phyloP scores from a whole-genome alignment of 1,140 invertebrate genomes.

The Monomorium pharaonis region DNA sequence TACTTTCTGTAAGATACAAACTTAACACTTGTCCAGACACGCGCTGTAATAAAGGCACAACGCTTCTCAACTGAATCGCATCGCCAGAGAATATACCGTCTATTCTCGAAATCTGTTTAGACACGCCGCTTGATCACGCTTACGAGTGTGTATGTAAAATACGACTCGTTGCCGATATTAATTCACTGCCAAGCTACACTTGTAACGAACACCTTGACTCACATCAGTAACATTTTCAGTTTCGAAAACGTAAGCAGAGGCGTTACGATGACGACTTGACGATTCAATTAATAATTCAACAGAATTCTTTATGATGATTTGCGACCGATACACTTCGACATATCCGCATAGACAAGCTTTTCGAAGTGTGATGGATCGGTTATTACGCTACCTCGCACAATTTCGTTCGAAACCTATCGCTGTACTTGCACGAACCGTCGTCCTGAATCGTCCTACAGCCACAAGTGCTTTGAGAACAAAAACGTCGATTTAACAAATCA shows the following conservation, averaged over 20 bases:
- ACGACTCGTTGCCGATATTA: constrained; percentile 50
- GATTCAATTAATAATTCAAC: constrained; percentile 12
- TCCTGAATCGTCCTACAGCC: constrained; percentile 21
- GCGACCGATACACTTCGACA: background rate
- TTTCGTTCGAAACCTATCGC: background rate
- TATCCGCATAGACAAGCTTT: background rate
- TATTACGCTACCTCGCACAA: background rate
- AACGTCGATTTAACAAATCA: constrained; percentile 16
- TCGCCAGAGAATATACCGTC: background rate
- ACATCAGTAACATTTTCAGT: constrained; percentile 23
- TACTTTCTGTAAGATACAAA: constrained; percentile 26
- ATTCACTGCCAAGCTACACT: constrained; percentile 65
- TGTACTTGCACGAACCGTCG: constrained; percentile 19
- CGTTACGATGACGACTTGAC: constrained; percentile 23
- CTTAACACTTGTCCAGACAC: background rate
- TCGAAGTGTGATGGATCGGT: background rate
- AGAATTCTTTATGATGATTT: background rate
- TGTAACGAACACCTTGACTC: constrained; percentile 18
- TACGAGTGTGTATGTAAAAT: constrained; percentile 18
- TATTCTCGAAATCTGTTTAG: constrained; percentile 21
- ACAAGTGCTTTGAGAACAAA: constrained; percentile 28
- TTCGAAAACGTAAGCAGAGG: constrained; percentile 41
- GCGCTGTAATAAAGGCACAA: background rate
- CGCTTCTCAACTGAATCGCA: constrained; percentile 34
- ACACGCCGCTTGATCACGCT: constrained; percentile 36